Base-by-base conservation (phyloP, 2,113 vertebrate species). In the Vulpes ferrilata region DNA sequence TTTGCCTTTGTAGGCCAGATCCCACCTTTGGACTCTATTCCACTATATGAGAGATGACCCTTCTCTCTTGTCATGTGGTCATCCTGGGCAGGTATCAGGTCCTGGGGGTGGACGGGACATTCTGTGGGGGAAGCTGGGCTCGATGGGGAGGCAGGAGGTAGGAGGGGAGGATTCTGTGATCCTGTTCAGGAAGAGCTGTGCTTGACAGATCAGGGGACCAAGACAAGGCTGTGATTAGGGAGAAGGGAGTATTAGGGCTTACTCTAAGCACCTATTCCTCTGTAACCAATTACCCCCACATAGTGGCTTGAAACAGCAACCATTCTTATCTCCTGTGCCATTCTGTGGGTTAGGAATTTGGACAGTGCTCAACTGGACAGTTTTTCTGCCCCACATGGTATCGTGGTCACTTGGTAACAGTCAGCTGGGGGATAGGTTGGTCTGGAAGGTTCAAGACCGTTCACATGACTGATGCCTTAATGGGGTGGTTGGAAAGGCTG, bases 1-100 rank as follows among this genome's bases (percentile, higher is more conserved):
- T 95, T 73, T 80, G 62, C 84, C 69, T 94, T 71, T 57, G 11
- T 55, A n/a, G 69, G 89, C 85, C 96, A 64, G 90, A 88, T 88
- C 82, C 78, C 13, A 3, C 73, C 55, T 90, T 86, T 53, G 53
- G 59, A 16, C 15, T 62, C 43, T 80, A 10, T 15, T 65, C 23
- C 19, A 10, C 19, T 43, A 3, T 20, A n/a, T 15, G 23, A 25
- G 69, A 60, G 48, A 27, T 1, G 17, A n/a, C 20, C 60, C 8
- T 73, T 53, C 19, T 25, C 7, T 90, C 69, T 17, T 10, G 7
- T 86, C 78, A 4, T 6, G 9, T 27, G 8, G 62, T 51, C 48
- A 20, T 1, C 53, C 64, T 23, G 17, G 25, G 38, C 3, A 4
- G 51, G 32, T 67, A 57, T 17, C 23, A 32, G 59, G 65, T 82